Percentiles rank a stretch among this genome's conserved stretches.
phyloP scores from a whole-genome alignment of 2,113 vertebrate genomes.

The Leptodactylus fuscus region DNA sequence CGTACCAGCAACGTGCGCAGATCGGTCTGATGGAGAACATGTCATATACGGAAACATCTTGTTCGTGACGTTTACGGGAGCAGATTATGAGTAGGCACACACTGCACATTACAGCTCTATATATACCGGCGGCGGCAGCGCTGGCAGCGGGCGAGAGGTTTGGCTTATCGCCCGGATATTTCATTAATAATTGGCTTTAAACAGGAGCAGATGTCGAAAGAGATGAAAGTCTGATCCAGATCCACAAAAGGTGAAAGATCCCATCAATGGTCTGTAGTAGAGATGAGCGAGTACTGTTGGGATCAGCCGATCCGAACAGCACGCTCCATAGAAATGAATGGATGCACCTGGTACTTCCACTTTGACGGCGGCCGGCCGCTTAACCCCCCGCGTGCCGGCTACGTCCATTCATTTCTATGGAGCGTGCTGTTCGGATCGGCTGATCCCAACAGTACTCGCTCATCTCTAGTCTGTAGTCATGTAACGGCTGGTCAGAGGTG shows the following conservation, averaged over 20 bases:
- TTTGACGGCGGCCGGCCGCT: too few species aligned
- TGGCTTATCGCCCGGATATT: slow-evolving; percentile 30
- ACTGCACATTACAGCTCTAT: background rate
- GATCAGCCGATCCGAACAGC: too few species aligned
- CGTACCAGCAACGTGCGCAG: too few species aligned
- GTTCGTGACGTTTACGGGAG: background rate
- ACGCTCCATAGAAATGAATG: too few species aligned
- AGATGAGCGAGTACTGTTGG: too few species aligned
- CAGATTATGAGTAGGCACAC: slow-evolving; percentile 37
- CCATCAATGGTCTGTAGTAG: too few species aligned
- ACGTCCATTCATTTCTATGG: too few species aligned
- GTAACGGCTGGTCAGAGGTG: background rate
- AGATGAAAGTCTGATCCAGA: slow-evolving; percentile 34
- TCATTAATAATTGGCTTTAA: slow-evolving; percentile 50
- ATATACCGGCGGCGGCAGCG: background rate
- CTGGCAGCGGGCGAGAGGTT: background rate
- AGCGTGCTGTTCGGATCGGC: too few species aligned
- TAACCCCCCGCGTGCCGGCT: too few species aligned
- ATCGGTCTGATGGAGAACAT: background rate
- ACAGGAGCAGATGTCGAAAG: slow-evolving; percentile 34
- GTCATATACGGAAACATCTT: background rate
- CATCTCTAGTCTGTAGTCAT: too few species aligned
- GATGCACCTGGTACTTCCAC: too few species aligned
- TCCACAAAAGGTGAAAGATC: slow-evolving; percentile 28
- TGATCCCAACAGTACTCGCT: too few species aligned